Evolutionary conservation across 2,113 vertebrate genomes (phyloP).

Genomic region (Osmerus eperlanus): DNA sequence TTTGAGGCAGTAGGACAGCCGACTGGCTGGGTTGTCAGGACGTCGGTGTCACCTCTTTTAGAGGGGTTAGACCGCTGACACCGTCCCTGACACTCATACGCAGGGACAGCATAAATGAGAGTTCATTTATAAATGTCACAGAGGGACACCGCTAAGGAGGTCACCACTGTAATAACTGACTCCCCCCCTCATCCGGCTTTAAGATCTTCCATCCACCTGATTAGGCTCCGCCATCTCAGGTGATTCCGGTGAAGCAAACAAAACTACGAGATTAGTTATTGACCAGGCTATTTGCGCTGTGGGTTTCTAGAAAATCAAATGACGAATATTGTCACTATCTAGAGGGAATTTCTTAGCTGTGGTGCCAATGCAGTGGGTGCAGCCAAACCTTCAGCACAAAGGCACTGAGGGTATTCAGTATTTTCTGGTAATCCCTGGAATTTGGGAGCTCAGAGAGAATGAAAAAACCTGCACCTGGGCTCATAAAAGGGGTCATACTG

Average conservation of each 20-base stretch:
- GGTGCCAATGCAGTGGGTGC: too few species aligned
- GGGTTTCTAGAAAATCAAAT: too few species aligned
- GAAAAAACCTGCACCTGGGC: conserved; percentile 14
- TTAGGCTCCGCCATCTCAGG: neutral
- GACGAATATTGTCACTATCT: too few species aligned
- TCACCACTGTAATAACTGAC: conserved; percentile 1
- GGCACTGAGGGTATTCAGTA: conserved; percentile 14
- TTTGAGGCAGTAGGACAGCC: neutral
- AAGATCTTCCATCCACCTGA: neutral
- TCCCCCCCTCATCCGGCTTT: neutral
- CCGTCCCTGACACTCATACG: conserved; percentile 5
- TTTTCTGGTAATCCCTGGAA: conserved; percentile 34
- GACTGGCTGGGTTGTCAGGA: neutral
- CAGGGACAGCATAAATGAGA: conserved; percentile 9
- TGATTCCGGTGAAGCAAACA: neutral
- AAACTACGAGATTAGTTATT: neutral
- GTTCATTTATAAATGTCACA: conserved; percentile 24
- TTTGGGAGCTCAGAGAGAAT: conserved; percentile 29
- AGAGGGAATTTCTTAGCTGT: too few species aligned
- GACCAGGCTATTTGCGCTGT: neutral
- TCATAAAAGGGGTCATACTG: conserved; percentile 29
- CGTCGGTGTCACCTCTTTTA: neutral
- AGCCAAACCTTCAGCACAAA: too few species aligned
- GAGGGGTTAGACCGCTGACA: neutral
- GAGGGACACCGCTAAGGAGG: neutral